These are phyloP conservation scores for Argynnis bischoffii DNA, from an alignment of 2,888 invertebrate genomes.

Conservation along the genomic window DNA sequence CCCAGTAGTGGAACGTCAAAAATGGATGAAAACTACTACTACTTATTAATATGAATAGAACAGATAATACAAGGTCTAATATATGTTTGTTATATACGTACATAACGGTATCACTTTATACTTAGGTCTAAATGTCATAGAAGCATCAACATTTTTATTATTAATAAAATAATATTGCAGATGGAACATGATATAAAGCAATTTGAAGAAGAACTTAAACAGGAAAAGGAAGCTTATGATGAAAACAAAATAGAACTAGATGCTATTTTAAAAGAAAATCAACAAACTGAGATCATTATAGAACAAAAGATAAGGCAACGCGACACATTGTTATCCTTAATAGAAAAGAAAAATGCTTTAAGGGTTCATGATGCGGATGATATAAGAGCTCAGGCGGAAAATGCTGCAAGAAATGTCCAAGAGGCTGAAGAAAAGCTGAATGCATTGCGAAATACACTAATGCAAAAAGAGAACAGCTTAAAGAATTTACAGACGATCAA, in stretches of 20 bases:
- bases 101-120: too few relatives aligned
- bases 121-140: neutral
- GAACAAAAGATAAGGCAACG: slow-evolving; percentile 63
- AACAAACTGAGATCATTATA: slow-evolving; percentile 53
- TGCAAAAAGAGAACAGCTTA: slow-evolving; percentile 65
- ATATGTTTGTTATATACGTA: too few relatives aligned
- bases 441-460: slow-evolving; percentile 51
- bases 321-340: slow-evolving; percentile 60
- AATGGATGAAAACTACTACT: too few relatives aligned
- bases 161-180: slow-evolving; percentile 47
- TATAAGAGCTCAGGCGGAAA: slow-evolving; percentile 58
- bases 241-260: slow-evolving; percentile 59
- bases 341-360: slow-evolving; percentile 57
- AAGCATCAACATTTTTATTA: neutral
- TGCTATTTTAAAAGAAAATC: slow-evolving; percentile 54
- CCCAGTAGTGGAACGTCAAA: too few relatives aligned
- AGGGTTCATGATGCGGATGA: slow-evolving; percentile 72
- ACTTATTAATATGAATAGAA: too few relatives aligned
- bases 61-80: too few relatives aligned
- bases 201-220: slow-evolving; percentile 63
- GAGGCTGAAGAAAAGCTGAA: slow-evolving; percentile 64
- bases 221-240: slow-evolving; percentile 57
- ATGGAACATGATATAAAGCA: slow-evolving; percentile 56
- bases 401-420: slow-evolving; percentile 59
- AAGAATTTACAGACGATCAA: slow-evolving; percentile 68